A percentile compares a stretch with the other conserved stretches of the same genome.
phyloP scores from a whole-genome alignment of 2,888 invertebrate species.

The Ophioninae sp. region DNA sequence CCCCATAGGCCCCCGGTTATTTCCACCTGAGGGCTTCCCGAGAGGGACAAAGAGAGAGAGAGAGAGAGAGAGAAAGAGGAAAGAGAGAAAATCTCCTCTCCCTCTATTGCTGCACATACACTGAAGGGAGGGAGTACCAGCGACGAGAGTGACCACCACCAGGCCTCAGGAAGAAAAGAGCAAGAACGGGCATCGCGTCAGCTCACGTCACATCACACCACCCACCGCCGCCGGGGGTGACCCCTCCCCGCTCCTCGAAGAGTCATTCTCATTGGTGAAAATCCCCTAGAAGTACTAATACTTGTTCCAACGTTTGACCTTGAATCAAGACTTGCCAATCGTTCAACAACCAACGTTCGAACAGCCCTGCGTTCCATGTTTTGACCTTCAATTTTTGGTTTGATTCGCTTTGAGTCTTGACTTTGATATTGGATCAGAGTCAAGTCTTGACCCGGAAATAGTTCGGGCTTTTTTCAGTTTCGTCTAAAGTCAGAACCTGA shows the following conservation, averaged over 20 bases:
- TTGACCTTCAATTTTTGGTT: no score
- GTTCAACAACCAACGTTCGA: neutral
- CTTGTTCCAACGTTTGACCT: no score
- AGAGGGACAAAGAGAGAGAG: constrained; percentile 8
- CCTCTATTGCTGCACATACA: constrained; percentile 22
- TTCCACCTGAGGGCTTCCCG: constrained; percentile 50
- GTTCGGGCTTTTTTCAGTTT: no score
- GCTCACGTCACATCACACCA: constrained; percentile 72
- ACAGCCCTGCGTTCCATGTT: no score
- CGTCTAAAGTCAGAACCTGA: no score
- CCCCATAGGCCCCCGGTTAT: constrained; percentile 58
- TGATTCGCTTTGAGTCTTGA: no score
- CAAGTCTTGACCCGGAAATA: no score
- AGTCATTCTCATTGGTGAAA: no score
- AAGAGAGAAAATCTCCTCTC: constrained; percentile 26
- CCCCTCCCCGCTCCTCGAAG: neutral
- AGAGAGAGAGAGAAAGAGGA: constrained; percentile 47
- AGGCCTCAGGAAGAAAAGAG: constrained; percentile 52
- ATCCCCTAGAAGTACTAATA: neutral
- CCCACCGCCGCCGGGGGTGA: constrained; percentile 55
- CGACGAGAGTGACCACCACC: constrained; percentile 64
- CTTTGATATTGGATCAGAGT: no score
- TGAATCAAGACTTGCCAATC: neutral
- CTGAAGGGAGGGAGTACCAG: constrained; percentile 50
- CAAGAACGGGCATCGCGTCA: constrained; percentile 72